These are phyloP conservation scores for human DNA, from an alignment of 2,113 vertebrate species.

Conservation along the genomic window DNA sequence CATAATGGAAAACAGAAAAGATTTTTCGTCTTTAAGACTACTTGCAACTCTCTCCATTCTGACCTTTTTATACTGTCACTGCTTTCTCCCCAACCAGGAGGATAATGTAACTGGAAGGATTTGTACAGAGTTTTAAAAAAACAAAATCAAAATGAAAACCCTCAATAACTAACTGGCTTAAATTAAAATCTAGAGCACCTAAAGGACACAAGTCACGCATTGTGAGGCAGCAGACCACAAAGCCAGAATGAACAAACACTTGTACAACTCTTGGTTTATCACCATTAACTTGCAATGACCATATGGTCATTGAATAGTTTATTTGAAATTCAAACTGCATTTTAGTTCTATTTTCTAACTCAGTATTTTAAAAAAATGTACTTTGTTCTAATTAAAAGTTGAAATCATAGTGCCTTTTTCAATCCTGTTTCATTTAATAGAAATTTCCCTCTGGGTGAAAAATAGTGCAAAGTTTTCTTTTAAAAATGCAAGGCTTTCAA, in stretches of 20 bases:
- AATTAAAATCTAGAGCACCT: conserved; percentile 64
- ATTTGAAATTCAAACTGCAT: conserved; percentile 57
- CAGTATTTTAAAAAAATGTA: neutral
- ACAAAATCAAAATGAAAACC: neutral
- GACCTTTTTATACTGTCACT: conserved; percentile 39
- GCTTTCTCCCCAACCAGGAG: conserved; percentile 24
- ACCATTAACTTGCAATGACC: conserved; percentile 30
- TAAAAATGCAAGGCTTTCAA: conserved; percentile 47
- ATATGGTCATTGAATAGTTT: conserved; percentile 39
- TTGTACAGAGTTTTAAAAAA: conserved; percentile 61
- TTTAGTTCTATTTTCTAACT: conserved; percentile 47
- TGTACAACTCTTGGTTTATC: conserved; percentile 7
- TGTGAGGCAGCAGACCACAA: conserved; percentile 50
- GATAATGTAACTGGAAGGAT: conserved; percentile 53
- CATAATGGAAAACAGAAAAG: neutral
- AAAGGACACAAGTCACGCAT: conserved; percentile 38
- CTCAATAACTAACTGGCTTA: conserved; percentile 54
- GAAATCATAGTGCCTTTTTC: conserved; percentile 19
- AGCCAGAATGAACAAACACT: conserved; percentile 60
- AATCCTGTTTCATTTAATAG: neutral
- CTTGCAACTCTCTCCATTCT: conserved; percentile 36
- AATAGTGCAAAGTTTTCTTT: conserved; percentile 35
- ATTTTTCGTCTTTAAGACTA: conserved; percentile 52
- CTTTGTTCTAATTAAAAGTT: conserved; percentile 46
- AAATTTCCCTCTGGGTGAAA: neutral